phyloP scores from a whole-genome alignment of 2,888 invertebrate genomes.

The Phlogophora meticulosa region DNA sequence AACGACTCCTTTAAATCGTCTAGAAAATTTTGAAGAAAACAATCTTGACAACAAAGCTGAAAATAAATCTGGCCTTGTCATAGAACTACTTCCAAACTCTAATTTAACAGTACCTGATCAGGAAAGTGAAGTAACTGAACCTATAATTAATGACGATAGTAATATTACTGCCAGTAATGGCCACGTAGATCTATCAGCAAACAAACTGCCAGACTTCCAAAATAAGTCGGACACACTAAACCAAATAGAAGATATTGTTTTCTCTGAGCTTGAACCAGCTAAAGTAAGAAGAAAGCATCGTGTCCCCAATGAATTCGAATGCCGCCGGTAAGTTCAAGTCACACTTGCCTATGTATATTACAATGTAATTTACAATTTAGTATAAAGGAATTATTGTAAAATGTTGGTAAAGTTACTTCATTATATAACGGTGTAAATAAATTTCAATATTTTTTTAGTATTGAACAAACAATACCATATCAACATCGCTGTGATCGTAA shows the following conservation, averaged over 20 bases:
- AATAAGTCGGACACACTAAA: constrained; percentile 64
- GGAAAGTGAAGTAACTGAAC: neutral
- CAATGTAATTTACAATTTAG: neutral
- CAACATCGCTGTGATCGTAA: constrained; percentile 92
- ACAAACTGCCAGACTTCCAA: constrained; percentile 68
- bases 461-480: constrained; percentile 92
- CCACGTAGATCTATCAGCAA: constrained; percentile 36
- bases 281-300: constrained; percentile 78
- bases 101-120: constrained; percentile 14
- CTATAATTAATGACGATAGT: constrained; percentile 24
- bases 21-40: neutral
- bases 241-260: constrained; percentile 74
- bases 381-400: neutral
- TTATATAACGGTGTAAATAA: neutral
- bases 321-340: constrained; percentile 79
- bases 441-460: constrained; percentile 83
- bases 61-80: constrained; percentile 16
- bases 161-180: constrained; percentile 34
- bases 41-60: neutral
- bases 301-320: constrained; percentile 82
- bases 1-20: constrained; percentile 22
- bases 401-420: neutral
- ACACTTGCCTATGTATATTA: too few relatives aligned
- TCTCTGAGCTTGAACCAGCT: constrained; percentile 79
- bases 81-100: constrained; percentile 22